Conservation (phyloP, 2,888 invertebrate species). For the Ornithoptera priamus region DNA sequence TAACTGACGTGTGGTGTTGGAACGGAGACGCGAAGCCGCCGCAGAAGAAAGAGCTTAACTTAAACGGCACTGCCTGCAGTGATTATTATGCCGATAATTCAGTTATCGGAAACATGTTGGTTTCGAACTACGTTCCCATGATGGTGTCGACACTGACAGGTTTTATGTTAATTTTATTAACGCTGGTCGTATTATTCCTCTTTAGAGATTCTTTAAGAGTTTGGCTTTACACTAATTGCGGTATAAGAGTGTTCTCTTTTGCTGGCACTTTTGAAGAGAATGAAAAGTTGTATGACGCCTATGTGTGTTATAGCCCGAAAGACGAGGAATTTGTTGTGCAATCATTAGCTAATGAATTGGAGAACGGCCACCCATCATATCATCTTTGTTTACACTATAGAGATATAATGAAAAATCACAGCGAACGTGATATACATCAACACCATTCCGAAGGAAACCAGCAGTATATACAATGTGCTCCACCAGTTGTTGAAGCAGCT, state of each 20-base stretch:
- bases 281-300: conserved; percentile 94
- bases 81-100: conserved; percentile 92
- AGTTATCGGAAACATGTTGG: conserved; percentile 89
- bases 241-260: conserved; percentile 88
- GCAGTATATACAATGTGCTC: conserved; percentile 85
- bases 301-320: conserved; percentile 94
- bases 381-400: conserved; percentile 93
- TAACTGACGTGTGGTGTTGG: conserved; percentile 89
- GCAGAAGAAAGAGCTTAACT: conserved; percentile 88
- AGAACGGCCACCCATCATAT: conserved; percentile 89
- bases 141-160: conserved; percentile 89
- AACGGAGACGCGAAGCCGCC: conserved; percentile 87
- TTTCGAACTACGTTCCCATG: conserved; percentile 91
- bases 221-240: conserved; percentile 93
- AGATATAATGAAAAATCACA: conserved; percentile 77
- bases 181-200: conserved; percentile 88
- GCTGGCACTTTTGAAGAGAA: conserved; percentile 86
- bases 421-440: conserved; percentile 52
- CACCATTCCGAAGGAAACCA: conserved; percentile 78
- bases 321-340: conserved; percentile 94
- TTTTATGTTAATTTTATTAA: conserved; percentile 87
- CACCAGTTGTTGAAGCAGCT: conserved; percentile 90
- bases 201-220: conserved; percentile 92
- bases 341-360: conserved; percentile 90
- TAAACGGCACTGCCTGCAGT: conserved; percentile 92